These are phyloP conservation scores for Catocala sponsa DNA, from an alignment of 2,888 invertebrate genomes.

Conservation along the genomic window DNA sequence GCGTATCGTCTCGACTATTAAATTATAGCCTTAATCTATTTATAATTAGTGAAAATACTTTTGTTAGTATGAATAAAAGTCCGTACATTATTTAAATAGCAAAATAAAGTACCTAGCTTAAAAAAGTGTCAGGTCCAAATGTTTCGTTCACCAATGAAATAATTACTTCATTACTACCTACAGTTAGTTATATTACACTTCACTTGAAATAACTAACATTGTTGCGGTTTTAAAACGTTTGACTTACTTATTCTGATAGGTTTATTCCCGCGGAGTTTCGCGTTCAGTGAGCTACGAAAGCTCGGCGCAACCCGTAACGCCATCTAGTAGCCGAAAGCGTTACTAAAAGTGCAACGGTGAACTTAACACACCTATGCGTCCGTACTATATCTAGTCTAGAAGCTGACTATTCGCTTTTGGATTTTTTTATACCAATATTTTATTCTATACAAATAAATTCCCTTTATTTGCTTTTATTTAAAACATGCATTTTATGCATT, in stretches of 20 bases:
- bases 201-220: too few species aligned
- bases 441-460: too few species aligned
- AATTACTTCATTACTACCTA: not conserved
- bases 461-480: not conserved
- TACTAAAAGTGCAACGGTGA: slow-evolving; percentile 55
- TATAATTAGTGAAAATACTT: too few species aligned
- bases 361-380: not conserved
- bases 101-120: too few species aligned
- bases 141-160: not conserved
- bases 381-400: not conserved
- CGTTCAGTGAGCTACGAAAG: not conserved
- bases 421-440: not conserved
- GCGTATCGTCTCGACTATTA: not conserved
- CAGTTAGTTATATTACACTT: too few species aligned
- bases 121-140: too few species aligned
- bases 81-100: too few species aligned
- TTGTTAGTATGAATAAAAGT: too few species aligned
- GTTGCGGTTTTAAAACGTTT: not conserved
- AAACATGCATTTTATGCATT: not conserved
- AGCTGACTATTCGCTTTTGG: not conserved
- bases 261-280: not conserved
- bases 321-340: slow-evolving; percentile 77
- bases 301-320: slow-evolving; percentile 59
- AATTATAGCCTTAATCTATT: too few species aligned
- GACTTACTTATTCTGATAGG: not conserved